Conservation (phyloP, 2,113 vertebrate genomes). For the Puntigrus tetrazona region DNA sequence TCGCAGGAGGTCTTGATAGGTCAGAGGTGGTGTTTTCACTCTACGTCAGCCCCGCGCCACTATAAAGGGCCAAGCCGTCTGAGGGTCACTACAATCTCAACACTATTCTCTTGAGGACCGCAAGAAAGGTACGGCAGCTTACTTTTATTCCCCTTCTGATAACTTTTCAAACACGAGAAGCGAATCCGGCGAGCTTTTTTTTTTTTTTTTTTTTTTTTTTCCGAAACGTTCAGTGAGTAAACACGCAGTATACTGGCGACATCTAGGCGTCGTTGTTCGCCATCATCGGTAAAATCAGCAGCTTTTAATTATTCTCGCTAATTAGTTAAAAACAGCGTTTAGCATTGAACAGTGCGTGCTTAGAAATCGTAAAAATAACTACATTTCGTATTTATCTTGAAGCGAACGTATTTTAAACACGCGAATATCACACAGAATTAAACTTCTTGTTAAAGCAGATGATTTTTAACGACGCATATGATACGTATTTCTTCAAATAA, state of each 20-base stretch:
- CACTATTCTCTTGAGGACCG: slow-evolving; percentile 48
- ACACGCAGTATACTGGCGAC: slow-evolving; percentile 37
- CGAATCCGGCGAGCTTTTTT: neutral
- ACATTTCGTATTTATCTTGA: neutral
- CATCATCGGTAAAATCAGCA: neutral
- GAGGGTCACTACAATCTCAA: slow-evolving; percentile 34
- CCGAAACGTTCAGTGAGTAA: neutral
- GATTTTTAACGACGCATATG: no score
- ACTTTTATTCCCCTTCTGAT: neutral
- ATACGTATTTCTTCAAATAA: no score
- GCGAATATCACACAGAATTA: neutral
- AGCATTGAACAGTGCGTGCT: neutral
- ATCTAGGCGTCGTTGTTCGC: slow-evolving; percentile 38
- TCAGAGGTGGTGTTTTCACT: slow-evolving; percentile 55
- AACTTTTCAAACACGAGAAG: neutral
- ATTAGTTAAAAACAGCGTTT: neutral
- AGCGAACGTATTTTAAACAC: neutral
- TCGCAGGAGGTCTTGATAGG: slow-evolving; percentile 60
- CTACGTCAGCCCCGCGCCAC: slow-evolving; percentile 59
- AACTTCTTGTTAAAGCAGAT: neutral
- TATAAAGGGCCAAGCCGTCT: slow-evolving; percentile 67
- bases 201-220: no score
- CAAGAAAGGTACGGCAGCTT: slow-evolving; percentile 65
- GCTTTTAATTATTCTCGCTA: neutral
- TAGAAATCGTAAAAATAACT: neutral